phyloP scores from a whole-genome alignment of 2,888 invertebrate species.

The Lagria hirta region DNA sequence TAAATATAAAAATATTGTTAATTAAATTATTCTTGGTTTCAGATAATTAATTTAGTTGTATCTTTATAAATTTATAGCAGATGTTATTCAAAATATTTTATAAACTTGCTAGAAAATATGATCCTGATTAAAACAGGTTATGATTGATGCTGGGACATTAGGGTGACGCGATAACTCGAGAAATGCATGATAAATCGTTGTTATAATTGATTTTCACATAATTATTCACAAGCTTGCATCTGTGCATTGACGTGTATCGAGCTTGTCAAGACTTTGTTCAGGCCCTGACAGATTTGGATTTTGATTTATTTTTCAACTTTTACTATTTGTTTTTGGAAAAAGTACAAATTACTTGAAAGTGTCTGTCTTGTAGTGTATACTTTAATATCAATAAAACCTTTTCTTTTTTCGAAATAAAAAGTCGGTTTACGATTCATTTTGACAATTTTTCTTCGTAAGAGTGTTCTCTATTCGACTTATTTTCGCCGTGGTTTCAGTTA shows the following conservation, averaged over 20 bases:
- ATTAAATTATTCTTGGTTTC: slow-evolving; percentile 8
- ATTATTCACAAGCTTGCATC: slow-evolving; percentile 54
- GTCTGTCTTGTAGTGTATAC: too few relatives aligned
- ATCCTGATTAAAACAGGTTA: slow-evolving; percentile 47
- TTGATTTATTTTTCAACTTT: slow-evolving; percentile 11
- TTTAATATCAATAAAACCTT: too few relatives aligned
- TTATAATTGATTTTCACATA: slow-evolving; percentile 54
- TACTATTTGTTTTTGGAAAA: too few relatives aligned
- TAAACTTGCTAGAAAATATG: slow-evolving; percentile 40
- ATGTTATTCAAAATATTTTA: slow-evolving; percentile 34
- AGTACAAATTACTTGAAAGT: too few relatives aligned
- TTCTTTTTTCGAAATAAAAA: too few relatives aligned
- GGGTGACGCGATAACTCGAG: slow-evolving; percentile 31
- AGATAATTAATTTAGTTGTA: slow-evolving; percentile 5
- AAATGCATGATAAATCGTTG: slow-evolving; percentile 52
- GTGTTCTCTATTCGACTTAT: too few relatives aligned
- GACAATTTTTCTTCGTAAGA: too few relatives aligned
- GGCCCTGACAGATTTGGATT: slow-evolving; percentile 11
- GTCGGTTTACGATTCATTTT: too few relatives aligned
- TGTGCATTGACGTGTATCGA: slow-evolving; percentile 53
- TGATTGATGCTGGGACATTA: slow-evolving; percentile 50
- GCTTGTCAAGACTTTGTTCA: slow-evolving; percentile 28
- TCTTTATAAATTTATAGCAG: slow-evolving; percentile 12
- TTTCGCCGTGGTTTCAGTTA: too few relatives aligned
- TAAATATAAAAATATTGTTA: too few relatives aligned